Percentiles rank a stretch among this genome's conserved stretches.
Evolutionary conservation across 2,797 vertebrate species (phyloP).

Genomic region (Rhynchonycteris naso): DNA sequence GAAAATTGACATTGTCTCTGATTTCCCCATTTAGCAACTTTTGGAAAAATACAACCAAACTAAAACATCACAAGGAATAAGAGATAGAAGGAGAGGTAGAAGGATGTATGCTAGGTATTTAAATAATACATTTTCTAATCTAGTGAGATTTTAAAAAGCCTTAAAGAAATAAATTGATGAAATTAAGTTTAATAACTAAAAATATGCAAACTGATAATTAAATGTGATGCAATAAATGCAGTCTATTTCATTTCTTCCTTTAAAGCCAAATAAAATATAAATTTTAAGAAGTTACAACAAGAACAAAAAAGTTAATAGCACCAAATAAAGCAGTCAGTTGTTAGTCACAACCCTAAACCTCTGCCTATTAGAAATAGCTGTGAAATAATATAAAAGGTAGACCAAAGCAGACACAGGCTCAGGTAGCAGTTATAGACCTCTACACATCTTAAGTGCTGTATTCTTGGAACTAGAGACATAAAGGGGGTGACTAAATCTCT

Average conservation of each 20-base stretch:
- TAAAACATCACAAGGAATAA: background rate
- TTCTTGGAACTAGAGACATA: slow-evolving; percentile 36
- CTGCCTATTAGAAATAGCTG: background rate
- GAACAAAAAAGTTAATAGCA: background rate
- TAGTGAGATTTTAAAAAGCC: background rate
- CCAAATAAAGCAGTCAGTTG: background rate
- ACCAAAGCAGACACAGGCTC: background rate
- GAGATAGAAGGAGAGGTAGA: background rate
- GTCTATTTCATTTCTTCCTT: background rate
- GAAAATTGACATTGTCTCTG: background rate
- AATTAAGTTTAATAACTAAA: background rate
- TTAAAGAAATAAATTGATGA: background rate
- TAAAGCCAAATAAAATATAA: background rate
- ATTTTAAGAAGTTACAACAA: background rate
- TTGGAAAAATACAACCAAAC: background rate
- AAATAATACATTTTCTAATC: background rate
- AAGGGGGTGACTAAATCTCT: background rate
- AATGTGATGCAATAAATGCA: background rate
- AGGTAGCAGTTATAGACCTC: background rate
- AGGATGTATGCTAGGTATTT: background rate
- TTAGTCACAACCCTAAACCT: background rate
- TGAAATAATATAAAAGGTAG: background rate
- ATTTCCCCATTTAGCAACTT: background rate
- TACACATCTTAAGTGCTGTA: slow-evolving; percentile 19
- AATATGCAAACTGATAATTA: background rate